phyloP scores from a whole-genome alignment of 2,888 invertebrate genomes.

The Oxyteleia sp. region DNA sequence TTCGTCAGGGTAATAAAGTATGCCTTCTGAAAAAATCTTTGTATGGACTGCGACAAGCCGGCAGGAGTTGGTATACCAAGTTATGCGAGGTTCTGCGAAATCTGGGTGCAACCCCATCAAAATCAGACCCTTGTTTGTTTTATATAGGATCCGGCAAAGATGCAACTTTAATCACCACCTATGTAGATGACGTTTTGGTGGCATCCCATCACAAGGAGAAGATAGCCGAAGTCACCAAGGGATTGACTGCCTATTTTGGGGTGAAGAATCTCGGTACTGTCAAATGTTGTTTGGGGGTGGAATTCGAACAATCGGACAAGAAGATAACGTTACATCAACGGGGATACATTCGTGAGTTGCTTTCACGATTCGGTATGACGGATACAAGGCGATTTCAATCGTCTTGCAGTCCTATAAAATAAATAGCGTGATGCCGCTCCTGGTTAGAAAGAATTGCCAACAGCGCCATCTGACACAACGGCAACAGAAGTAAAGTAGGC shows the following conservation, averaged over 20 bases:
- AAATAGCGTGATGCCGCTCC: no score
- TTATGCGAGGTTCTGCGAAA: background rate
- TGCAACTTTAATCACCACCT: conserved; percentile 8
- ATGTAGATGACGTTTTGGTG: conserved; percentile 22
- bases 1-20: conserved; percentile 31
- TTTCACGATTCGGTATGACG: conserved; percentile 5
- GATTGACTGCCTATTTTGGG: conserved; percentile 2
- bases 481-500: no score
- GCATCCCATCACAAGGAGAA: conserved; percentile 16
- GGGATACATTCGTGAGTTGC: conserved; percentile 8
- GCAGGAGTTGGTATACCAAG: conserved; percentile 40
- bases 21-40: conserved; percentile 46
- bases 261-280: conserved; percentile 7
- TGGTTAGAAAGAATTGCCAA: no score
- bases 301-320: conserved; percentile 2
- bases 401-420: no score
- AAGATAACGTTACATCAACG: conserved; percentile 17
- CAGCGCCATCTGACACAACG: no score
- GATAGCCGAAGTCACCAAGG: conserved; percentile 24
- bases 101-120: background rate
- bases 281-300: conserved; percentile 21
- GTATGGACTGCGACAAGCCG: conserved; percentile 51
- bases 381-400: conserved; percentile 14
- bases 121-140: conserved; percentile 21
- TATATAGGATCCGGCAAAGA: conserved; percentile 13